phyloP scores from a whole-genome alignment of 2,888 invertebrate species.

The Clistopyga incitator region DNA sequence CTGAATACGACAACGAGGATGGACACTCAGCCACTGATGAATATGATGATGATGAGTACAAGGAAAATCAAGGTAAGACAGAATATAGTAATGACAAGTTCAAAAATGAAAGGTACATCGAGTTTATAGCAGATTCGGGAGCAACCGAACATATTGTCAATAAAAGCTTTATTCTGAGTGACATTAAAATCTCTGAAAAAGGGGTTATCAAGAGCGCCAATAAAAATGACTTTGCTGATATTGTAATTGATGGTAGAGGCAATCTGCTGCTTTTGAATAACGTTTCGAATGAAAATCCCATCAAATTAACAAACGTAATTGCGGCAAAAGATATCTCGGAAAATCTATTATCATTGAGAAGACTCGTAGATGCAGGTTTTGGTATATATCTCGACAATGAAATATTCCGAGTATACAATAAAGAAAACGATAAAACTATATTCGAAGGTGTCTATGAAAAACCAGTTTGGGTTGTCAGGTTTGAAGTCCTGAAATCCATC shows the following conservation, averaged over 20 bases:
- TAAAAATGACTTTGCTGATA: conserved; percentile 67
- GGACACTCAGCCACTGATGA: not conserved
- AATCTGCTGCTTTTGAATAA: not conserved
- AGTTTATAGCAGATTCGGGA: conserved; percentile 66
- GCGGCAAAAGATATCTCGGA: not conserved
- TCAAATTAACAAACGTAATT: conserved; percentile 1
- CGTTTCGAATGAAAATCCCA: not conserved
- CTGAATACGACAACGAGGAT: not conserved
- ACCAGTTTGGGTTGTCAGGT: not conserved
- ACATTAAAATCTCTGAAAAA: conserved; percentile 38
- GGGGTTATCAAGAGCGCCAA: conserved; percentile 66
- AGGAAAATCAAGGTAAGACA: not conserved
- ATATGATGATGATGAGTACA: not conserved
- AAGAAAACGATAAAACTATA: not conserved
- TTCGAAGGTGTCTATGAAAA: not conserved
- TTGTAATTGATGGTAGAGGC: conserved; percentile 53
- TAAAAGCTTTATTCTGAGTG: conserved; percentile 53
- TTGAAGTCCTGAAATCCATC: not conserved
- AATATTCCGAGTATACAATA: not conserved
- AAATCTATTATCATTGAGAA: not conserved
- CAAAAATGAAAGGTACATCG: not conserved
- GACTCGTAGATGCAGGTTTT: not conserved
- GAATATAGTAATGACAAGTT: not conserved
- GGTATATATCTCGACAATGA: not conserved
- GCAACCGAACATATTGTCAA: conserved; percentile 64